Base-by-base conservation (phyloP, 1,140 invertebrate genomes). In the Antheraea mylitta region DNA sequence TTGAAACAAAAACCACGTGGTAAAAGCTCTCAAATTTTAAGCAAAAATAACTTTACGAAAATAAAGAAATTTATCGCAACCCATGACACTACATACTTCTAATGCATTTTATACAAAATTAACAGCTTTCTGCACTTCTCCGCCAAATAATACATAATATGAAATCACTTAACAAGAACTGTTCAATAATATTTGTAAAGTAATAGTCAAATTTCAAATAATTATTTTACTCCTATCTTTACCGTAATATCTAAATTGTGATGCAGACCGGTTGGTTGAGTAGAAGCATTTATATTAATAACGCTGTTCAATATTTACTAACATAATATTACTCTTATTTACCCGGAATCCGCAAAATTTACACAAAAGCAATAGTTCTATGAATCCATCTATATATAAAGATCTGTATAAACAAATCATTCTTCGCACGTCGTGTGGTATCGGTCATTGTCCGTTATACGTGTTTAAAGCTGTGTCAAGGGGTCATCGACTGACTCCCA, bases 401-500 rank as follows among this genome's bases (percentile, higher is more conserved):
- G 45, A 53, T 53, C 16, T 53, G 45, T 53, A 53, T 53, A 53
- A 42, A 42, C 38, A 42, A 42, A 11, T 42, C 11, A 7, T 42
- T 42, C 8, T 42, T 7, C 38, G 38, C 38, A 42, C 59, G 38
- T 16, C 38, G 13, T 18, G 66, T 64, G 18, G 65, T 80, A 81
- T 89, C 78, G 79, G 77, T 85, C 84, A 84, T 74, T 82, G 82
- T 87, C 83, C 77, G 74, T 64, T 76, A 78, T 75, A 79, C 72
- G 76, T 78, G 73, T 82, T 83, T 76, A 79, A 80, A 81, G 83
- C 76, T 77, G 80, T 89, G 89, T 91, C 89, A 91, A 75, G 82
- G 76, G 89, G 89, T 91, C 89, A 90, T 87, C 85, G 87, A 85
- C 86, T 90, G 83, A 65, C 78, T 83, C 78, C 87, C 82, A 88